Conservation (phyloP, 2,888 invertebrate genomes). For the Linnaemya vulpina region DNA sequence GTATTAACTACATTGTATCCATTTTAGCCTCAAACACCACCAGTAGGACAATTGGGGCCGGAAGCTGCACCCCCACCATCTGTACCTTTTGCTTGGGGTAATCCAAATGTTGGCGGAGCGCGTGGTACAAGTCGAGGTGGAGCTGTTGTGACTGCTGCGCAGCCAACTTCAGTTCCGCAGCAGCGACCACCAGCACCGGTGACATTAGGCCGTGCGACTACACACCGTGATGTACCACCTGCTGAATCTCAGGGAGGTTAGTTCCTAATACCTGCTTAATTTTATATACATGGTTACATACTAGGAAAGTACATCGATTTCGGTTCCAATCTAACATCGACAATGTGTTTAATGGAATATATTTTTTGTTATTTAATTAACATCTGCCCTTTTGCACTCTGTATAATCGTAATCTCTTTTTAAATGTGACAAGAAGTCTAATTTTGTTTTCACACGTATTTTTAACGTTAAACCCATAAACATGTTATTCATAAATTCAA, state of each 20-base stretch:
- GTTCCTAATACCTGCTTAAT: not conserved
- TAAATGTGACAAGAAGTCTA: too few species aligned
- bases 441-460: too few species aligned
- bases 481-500: too few species aligned
- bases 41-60: slow-evolving; percentile 14
- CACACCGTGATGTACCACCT: slow-evolving; percentile 73
- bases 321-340: too few species aligned
- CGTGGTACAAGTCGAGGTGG: slow-evolving; percentile 67
- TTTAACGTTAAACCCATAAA: too few species aligned
- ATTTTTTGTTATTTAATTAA: too few species aligned
- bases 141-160: slow-evolving; percentile 58
- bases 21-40: not conserved
- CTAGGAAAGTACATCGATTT: too few species aligned
- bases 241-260: slow-evolving; percentile 67
- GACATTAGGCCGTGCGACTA: slow-evolving; percentile 75
- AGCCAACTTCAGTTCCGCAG: slow-evolving; percentile 70
- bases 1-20: not conserved
- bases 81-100: slow-evolving; percentile 70
- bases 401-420: too few species aligned
- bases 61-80: not conserved
- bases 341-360: too few species aligned
- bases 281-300: not conserved
- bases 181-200: slow-evolving; percentile 74
- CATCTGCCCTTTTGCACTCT: too few species aligned
- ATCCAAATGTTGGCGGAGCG: slow-evolving; percentile 59